phyloP scores from a whole-genome alignment of 2,797 vertebrate species.

The Chiroxiphia lanceolata region DNA sequence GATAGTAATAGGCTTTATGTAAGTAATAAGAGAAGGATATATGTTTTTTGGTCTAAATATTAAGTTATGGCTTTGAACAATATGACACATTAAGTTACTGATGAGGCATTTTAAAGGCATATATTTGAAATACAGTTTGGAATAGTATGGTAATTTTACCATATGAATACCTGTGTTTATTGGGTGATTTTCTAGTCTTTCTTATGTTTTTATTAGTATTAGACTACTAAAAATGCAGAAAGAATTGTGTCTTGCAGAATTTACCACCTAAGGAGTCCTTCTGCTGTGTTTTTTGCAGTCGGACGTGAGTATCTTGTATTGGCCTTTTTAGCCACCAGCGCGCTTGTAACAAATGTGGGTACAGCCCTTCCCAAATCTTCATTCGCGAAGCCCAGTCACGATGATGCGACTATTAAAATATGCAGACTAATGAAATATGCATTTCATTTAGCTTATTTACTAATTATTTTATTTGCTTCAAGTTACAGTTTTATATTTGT shows the following conservation, averaged over 20 bases:
- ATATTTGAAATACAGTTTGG: not conserved
- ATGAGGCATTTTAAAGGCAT: not conserved
- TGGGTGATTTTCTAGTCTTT: not conserved
- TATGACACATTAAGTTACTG: not conserved
- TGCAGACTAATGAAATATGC: not conserved
- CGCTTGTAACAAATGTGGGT: too few species aligned
- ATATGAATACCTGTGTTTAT: not conserved
- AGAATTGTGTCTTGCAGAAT: too few species aligned
- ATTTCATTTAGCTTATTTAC: not conserved
- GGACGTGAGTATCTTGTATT: too few species aligned
- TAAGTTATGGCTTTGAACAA: not conserved
- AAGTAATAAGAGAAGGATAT: conserved; percentile 3
- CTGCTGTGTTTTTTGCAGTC: too few species aligned
- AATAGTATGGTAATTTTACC: not conserved
- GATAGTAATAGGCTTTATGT: conserved; percentile 32
- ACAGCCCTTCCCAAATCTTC: too few species aligned
- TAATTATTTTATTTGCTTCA: not conserved
- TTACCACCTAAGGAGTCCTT: too few species aligned
- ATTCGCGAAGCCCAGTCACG: too few species aligned
- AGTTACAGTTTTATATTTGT: not conserved
- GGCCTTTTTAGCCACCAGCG: too few species aligned
- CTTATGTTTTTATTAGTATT: not conserved
- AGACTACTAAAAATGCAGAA: not conserved
- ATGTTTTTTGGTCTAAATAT: not conserved
- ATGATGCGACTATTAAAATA: not conserved